Evolutionary conservation across 2,888 invertebrate species (phyloP).

Genomic region (Margaritifera margaritifera): DNA sequence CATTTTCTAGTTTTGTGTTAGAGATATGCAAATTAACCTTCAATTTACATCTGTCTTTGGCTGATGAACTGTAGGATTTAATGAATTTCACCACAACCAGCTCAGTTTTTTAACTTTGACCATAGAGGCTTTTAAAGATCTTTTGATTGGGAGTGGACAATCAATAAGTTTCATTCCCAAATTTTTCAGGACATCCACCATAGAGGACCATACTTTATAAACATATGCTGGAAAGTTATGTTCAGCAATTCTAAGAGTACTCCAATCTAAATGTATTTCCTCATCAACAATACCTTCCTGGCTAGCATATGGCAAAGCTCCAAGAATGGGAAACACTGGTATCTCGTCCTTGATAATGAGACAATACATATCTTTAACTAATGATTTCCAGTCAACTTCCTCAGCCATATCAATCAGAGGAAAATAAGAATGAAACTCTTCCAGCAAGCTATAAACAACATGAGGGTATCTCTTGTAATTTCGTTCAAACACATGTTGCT

Average conservation of each 20-base stretch:
- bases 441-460: conserved; percentile 13
- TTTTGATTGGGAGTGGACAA: conserved; percentile 6
- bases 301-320: too few relatives aligned
- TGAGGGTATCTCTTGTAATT: conserved; percentile 46
- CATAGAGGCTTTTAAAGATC: conserved; percentile 7
- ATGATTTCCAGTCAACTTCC: conserved; percentile 11
- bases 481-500: not conserved
- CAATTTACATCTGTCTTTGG: too few relatives aligned
- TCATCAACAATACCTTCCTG: too few relatives aligned
- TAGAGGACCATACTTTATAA: too few relatives aligned
- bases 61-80: conserved; percentile 3
- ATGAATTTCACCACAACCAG: conserved; percentile 10
- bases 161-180: conserved; percentile 18
- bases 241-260: too few relatives aligned
- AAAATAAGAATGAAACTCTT: conserved; percentile 8
- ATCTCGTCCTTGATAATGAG: not conserved
- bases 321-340: too few relatives aligned
- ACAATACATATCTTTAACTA: conserved; percentile 5
- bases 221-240: too few relatives aligned
- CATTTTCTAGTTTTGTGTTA: not conserved
- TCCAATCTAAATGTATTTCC: too few relatives aligned
- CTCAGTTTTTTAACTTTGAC: not conserved
- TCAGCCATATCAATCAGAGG: conserved; percentile 9
- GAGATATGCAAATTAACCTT: not conserved
- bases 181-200: conserved; percentile 3